Evolutionary conservation across 2,888 invertebrate species (phyloP), one percentile per base, ranked within the genome.

Genomic region (Andrena fulva): DNA sequence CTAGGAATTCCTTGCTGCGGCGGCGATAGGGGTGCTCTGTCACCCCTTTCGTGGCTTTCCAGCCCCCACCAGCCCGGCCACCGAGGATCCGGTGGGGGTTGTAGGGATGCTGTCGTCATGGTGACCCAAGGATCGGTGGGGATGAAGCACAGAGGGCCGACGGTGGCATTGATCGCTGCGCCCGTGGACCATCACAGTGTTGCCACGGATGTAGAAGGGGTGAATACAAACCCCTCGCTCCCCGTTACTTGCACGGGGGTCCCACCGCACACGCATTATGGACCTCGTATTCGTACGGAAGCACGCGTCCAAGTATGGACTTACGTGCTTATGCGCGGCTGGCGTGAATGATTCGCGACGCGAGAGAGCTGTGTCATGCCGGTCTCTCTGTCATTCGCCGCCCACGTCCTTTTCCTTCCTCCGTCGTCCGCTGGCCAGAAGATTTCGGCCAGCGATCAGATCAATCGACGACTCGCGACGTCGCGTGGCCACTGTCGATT

Each of bases 151-250:
- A 85, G 85, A 85, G 80, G 64, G 82, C 87, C 92, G 91, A 90
- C 92, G 88, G 90, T 91, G 92, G 92, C 93, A 93, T 93, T 93
- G 93, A 93, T 93, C 93, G 93, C 91, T 87, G 91, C 89, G 89
- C 88, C 89, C 89, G 86, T 91, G 91, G 90, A 91, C 92, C 92
- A 91, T 89, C 90, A 85, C 86, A 62, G 85, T 89, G 85, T 89
- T 88, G 87, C 83, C 89, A 84, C 86, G 87, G 89, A 69, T 87
- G 88, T 90, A 86, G 90, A 91, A 92, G 91, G 92, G 91, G 91
- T 91, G 92, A 92, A 91, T 90, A 87, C 87, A 89, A 87, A 87
- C 84, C 85, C 87, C 89, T 84, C 84, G 77, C 77, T 79, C 64
- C 71, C 66, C 64, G 24, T 52, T 64, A 50, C 71, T 67, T 70